Base-by-base conservation (phyloP, 2,797 vertebrate genomes). In the Podarcis lilfordi region DNA sequence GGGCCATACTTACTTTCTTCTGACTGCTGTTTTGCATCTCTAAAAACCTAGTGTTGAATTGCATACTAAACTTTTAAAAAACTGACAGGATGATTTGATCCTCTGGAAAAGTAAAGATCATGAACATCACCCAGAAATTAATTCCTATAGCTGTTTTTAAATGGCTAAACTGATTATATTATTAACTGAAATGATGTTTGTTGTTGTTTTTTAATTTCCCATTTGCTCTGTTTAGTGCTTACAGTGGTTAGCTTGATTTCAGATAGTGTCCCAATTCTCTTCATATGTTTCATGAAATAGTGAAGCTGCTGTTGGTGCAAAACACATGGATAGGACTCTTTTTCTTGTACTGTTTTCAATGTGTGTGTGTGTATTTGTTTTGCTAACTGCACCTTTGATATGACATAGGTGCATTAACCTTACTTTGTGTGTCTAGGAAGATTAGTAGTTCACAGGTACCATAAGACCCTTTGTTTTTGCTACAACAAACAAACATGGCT, bases 211-310 rank as follows among this genome's bases (percentile, higher is more conserved):
- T 93, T 83, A 82, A 25, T 92, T 92, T 88, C 84, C 50, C 84
- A 55, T 68, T 77, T 45, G 29, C 85, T 76, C 32, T 90, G 85
- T 92, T 88, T 80, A 86, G 0, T 93, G 89, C 91, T 96, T 94
- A 90, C 86, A 71, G 59, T 93, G 80, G 88, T 75, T 92, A 91
- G 82, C 89, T 92, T 95, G 93, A 92, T 84, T 89, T 89, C 82
- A 82, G 80, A 88, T 89, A 29, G 32, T 64, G 11, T 55, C 50
- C 45, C 37, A 37, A 68, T 68, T 69, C 13, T 40, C 17, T 81
- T 78, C 92, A 93, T 92, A 92, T 87, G 71, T 88, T 94, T 86
- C 89, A 91, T 91, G 80, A 88, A 87, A 74, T 88, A 69, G 29
- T 88, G 50, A n/a, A 79, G 91, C 84, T 71, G 1, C 89, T 79